Conservation (phyloP, 2,888 invertebrate species). For the Lagria hirta region DNA sequence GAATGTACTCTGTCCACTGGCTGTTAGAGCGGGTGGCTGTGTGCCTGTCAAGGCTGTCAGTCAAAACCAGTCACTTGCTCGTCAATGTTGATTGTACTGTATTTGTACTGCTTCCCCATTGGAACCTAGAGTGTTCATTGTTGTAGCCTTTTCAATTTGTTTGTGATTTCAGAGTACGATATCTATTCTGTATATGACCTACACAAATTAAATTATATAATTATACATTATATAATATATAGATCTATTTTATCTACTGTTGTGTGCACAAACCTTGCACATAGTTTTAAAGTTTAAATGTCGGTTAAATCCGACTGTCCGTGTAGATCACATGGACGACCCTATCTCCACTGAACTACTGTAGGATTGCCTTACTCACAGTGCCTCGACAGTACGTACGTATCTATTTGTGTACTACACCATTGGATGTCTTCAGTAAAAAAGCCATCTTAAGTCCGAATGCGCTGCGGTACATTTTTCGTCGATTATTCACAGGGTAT, state of each 20-base stretch:
- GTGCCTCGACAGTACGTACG: slow-evolving; percentile 65
- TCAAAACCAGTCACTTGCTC: slow-evolving; percentile 26
- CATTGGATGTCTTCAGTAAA: slow-evolving; percentile 46
- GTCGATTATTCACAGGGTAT: slow-evolving; percentile 47
- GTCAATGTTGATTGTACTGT: slow-evolving; percentile 51
- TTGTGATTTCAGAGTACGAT: slow-evolving; percentile 53
- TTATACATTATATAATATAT: slow-evolving; percentile 51
- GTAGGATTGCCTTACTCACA: slow-evolving; percentile 82
- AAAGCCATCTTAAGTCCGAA: slow-evolving; percentile 45
- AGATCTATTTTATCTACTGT: slow-evolving; percentile 57
- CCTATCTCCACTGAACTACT: slow-evolving; percentile 67
- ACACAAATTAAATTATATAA: slow-evolving; percentile 51
- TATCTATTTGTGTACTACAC: slow-evolving; percentile 54
- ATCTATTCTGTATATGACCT: slow-evolving; percentile 55
- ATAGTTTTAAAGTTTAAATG: slow-evolving; percentile 51
- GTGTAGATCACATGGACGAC: slow-evolving; percentile 47
- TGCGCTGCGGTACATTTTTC: slow-evolving; percentile 42
- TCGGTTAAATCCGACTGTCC: slow-evolving; percentile 43
- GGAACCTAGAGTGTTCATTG: slow-evolving; percentile 57
- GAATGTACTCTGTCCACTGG: slow-evolving; percentile 53
- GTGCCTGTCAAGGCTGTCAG: slow-evolving; percentile 22
- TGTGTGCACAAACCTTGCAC: slow-evolving; percentile 57
- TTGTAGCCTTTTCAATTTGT: slow-evolving; percentile 55
- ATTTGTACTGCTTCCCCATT: slow-evolving; percentile 55
- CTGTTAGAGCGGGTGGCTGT: slow-evolving; percentile 41